Evolutionary conservation across 2,113 vertebrate species (phyloP), one percentile per base, ranked within the genome.

Genomic region (Trematomus loennbergii): DNA sequence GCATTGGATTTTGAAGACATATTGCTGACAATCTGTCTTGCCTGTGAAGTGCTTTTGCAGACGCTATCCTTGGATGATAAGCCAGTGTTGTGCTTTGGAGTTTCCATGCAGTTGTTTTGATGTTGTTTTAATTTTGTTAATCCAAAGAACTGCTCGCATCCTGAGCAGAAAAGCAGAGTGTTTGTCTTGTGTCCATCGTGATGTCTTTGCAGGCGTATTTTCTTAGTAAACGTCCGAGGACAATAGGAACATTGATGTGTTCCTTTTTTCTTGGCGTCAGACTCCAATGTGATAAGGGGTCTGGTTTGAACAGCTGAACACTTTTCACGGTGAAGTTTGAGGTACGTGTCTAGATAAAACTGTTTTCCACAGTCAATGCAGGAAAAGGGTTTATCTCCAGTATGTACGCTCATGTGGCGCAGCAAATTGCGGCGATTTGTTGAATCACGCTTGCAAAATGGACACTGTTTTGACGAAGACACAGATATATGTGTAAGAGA

Each of bases 331-430:
- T 96, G 95, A 70, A 78, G 22, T 82, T 75, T 75, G 12, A 93
- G 83, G 22, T 67, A 77, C 33, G 88, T 59, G 13, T 88, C 58
- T 40, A 87, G 78, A 54, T 86, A 78, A 84, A 95, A 96, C 73
- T 75, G 75, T 75, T 61, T 90, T 73, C 90, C 92, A 90, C 95
- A 96, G 11, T n/a, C 66, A 8, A 36, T 22, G 57, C 95, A 96
- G 10, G 87, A 75, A 66, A 88, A 92, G 16, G 91, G 77, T 79
- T 92, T 95, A 65, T 91, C 90, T 40, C 93, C 94, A 22, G 92
- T 92, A 72, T 96, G 95, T 63, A 61, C 84, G 29, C 77, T 57
- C 71, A 95, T 91, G 79, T 96, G 95, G 10, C 91, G 92, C 18
- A 94, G 25, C 61, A 96, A 80, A 77, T 75, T 71, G 16, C 84